Base-by-base conservation (phyloP, 2,888 invertebrate species). In the Amblyjoppa fuscipennis region DNA sequence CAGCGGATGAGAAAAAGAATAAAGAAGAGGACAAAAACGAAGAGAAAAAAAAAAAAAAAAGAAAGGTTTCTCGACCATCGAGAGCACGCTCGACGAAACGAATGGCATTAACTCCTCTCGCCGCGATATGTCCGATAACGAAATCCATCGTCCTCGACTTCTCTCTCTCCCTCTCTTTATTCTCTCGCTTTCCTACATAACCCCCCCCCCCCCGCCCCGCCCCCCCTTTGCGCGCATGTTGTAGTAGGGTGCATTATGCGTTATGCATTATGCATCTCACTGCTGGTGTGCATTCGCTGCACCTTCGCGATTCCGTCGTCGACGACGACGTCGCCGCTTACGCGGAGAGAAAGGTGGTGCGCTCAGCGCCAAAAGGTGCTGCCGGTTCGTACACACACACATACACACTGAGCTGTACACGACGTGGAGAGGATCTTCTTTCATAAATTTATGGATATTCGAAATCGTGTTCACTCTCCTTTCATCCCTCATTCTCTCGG, bases 131-230 rank as follows among this genome's bases (percentile, higher is more conserved):
- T 88, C 88, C 84, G 85, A 87, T 88, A 87, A 83, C 87, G 82
- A 88, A 84, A 88, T 88, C 85, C 87, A 82, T 88, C 85, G 85
- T 85, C 85, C 83, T 87, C 87, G 81, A 73, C 80, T 87, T 79
- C 51, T 73, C 51, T 81, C 68, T 71, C 77, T 45, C 70, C 59
- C 49, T 59, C 53, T 79, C 61, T 64, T 71, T 61, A 45, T 34
- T 77, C 59, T 82, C 49, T 66, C 49, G 28, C 41, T 34, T 53
- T 70, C n/a, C 64, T 16, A 41, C 25, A 38, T 28, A 49, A 38
- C 71, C 38, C 38, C 53, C 28, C 59, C 20, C 20, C 20, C 20
- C 20, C 20, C 20, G 0, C 20, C 20, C 20, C 20, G 0, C 20
- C 20, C 20, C 20, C 20, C 20, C 20, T 20, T 20, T 59, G 59